Evolutionary conservation across 2,888 invertebrate species (phyloP).

Genomic region (Diarsia brunnea): DNA sequence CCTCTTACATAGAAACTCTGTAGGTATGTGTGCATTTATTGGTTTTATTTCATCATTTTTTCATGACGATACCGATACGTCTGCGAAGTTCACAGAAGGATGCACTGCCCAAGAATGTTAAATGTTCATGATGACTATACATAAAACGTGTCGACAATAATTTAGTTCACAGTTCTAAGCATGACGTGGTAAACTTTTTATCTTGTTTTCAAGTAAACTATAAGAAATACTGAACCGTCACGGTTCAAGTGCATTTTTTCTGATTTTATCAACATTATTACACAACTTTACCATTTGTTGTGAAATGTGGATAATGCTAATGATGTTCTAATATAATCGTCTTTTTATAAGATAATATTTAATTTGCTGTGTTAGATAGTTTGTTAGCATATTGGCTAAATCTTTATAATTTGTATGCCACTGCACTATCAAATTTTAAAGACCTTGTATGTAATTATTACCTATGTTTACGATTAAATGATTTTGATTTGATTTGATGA

Average conservation of each 20-base stretch:
- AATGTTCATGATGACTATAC: not conserved
- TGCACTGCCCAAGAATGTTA: not conserved
- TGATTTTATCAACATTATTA: not conserved
- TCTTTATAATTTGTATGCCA: too few relatives aligned
- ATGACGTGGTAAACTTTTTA: constrained; percentile 10
- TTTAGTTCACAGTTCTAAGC: not conserved
- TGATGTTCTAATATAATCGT: too few relatives aligned
- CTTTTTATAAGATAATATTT: too few relatives aligned
- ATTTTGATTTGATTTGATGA: too few relatives aligned
- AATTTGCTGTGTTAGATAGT: too few relatives aligned
- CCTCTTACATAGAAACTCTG: too few relatives aligned
- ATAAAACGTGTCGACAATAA: not conserved
- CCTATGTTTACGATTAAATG: too few relatives aligned
- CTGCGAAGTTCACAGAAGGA: not conserved
- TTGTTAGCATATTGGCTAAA: too few relatives aligned
- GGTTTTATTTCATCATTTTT: not conserved
- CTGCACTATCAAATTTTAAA: too few relatives aligned
- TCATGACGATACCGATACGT: not conserved
- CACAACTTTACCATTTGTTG: not conserved
- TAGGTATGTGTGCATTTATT: too few relatives aligned
- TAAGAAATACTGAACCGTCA: not conserved
- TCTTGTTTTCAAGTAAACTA: constrained; percentile 1
- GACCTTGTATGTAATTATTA: too few relatives aligned
- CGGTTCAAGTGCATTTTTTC: not conserved
- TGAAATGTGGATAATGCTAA: not conserved